These are phyloP conservation scores for Lasioglossum leucozonium DNA, from an alignment of 2,888 invertebrate genomes.

Conservation along the genomic window DNA sequence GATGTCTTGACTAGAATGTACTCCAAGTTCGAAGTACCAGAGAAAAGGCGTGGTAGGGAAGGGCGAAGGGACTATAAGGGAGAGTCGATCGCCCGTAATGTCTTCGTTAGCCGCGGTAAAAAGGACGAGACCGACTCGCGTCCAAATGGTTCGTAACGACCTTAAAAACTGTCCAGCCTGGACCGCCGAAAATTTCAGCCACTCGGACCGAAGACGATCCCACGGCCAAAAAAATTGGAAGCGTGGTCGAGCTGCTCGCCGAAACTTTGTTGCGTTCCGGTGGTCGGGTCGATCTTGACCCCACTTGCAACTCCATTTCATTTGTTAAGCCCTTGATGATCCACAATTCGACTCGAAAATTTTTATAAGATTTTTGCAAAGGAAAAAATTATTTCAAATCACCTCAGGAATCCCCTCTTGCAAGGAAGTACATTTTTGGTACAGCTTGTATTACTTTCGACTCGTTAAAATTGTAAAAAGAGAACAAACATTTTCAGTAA, in stretches of 20 bases:
- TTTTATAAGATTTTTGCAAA: not conserved
- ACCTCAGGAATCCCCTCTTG: too few relatives aligned
- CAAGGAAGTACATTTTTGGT: too few relatives aligned
- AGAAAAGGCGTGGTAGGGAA: conserved; percentile 8
- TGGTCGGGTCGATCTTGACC: not conserved
- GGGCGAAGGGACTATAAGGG: conserved; percentile 7
- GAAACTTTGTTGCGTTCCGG: not conserved
- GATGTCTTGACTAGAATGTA: not conserved
- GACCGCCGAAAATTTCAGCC: conserved; percentile 42
- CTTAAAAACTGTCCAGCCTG: conserved; percentile 57
- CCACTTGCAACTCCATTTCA: not conserved
- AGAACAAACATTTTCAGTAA: not conserved
- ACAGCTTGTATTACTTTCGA: not conserved
- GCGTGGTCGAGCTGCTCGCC: not conserved
- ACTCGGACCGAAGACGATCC: conserved; percentile 19
- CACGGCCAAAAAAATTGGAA: conserved; percentile 39
- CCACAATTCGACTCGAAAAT: not conserved
- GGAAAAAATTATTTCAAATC: too few relatives aligned
- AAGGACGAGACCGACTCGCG: conserved; percentile 50
- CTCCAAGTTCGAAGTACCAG: conserved; percentile 6
- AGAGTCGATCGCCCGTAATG: conserved; percentile 60
- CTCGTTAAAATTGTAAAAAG: not conserved
- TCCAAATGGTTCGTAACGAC: conserved; percentile 67
- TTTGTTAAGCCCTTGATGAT: not conserved
- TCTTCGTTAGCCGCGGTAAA: conserved; percentile 72